phyloP scores from a whole-genome alignment of 2,113 vertebrate species.

The Struthio camelus region DNA sequence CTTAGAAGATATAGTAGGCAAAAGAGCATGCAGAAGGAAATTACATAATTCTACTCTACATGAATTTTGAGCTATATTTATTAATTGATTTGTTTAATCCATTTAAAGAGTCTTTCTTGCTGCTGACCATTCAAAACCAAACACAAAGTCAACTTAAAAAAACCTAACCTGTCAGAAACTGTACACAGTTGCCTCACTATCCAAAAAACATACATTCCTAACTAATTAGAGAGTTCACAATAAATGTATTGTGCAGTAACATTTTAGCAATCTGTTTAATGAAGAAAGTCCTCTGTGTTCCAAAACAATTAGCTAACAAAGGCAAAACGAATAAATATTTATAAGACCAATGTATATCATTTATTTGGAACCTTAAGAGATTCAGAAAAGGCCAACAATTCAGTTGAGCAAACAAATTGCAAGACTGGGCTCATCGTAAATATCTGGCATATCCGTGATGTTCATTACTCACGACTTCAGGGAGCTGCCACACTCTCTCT shows the following conservation, averaged over 20 bases:
- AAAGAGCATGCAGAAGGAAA: neutral
- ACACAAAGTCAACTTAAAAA: neutral
- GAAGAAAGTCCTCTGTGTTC: conserved; percentile 43
- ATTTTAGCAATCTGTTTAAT: conserved; percentile 38
- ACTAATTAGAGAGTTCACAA: conserved; percentile 35
- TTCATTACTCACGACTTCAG: neutral
- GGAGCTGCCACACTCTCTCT: neutral
- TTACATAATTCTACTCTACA: neutral
- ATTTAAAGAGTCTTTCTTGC: neutral
- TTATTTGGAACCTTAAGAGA: conserved; percentile 26
- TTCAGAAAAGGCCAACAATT: conserved; percentile 6
- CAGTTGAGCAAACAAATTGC: neutral
- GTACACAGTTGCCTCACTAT: neutral
- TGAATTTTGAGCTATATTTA: neutral
- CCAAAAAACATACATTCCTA: neutral
- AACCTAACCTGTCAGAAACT: neutral
- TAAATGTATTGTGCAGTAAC: conserved; percentile 13
- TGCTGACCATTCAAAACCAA: neutral
- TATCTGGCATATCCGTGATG: neutral
- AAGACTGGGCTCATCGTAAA: neutral
- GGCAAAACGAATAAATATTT: conserved; percentile 46
- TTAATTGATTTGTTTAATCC: neutral
- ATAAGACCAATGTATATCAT: neutral
- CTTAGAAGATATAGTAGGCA: neutral
- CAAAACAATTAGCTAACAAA: conserved; percentile 49